These are phyloP conservation scores for Palythoa heliodiscus DNA, from an alignment of 92 coral and sea anemone species.

Conservation along the genomic window DNA sequence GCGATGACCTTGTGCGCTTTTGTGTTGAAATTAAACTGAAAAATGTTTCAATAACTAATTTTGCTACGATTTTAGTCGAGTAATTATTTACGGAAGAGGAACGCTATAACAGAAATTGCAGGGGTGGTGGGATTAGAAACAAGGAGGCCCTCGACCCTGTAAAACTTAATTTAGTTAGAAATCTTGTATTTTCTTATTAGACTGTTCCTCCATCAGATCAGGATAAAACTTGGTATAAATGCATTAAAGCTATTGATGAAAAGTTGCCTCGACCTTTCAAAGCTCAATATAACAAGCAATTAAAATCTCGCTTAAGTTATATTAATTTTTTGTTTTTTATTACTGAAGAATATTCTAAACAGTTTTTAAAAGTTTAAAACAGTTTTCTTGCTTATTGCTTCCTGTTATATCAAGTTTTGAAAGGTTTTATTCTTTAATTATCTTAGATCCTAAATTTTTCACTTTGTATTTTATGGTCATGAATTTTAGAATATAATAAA, in stretches of 20 bases:
- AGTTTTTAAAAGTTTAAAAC: conserved; percentile 5
- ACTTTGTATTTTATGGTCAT: conserved; percentile 12
- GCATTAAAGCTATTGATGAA: conserved; percentile 47
- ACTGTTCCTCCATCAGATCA: conserved; percentile 21
- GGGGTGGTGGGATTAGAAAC: not conserved
- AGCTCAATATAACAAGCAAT: conserved; percentile 27
- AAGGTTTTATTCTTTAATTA: conserved; percentile 12
- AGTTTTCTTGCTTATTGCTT: conserved; percentile 20
- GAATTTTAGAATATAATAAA: conserved; percentile 6
- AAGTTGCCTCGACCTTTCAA: conserved; percentile 40
- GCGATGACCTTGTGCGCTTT: not conserved
- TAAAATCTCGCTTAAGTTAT: not conserved
- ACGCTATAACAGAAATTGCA: not conserved
- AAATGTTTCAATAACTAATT: conserved; percentile 1
- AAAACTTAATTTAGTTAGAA: not conserved
- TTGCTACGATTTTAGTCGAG: conserved; percentile 21
- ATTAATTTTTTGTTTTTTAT: not conserved
- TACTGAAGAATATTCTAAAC: conserved; percentile 5
- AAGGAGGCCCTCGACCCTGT: conserved; percentile 31
- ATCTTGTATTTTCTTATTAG: conserved; percentile 29
- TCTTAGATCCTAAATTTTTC: conserved; percentile 2
- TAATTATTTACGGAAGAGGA: conserved; percentile 21
- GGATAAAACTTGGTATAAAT: conserved; percentile 21
- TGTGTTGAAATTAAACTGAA: conserved; percentile 5
- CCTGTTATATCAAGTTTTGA: conserved; percentile 17